Base-by-base conservation (phyloP, 1,140 invertebrate species). In the Microplitis mediator region DNA sequence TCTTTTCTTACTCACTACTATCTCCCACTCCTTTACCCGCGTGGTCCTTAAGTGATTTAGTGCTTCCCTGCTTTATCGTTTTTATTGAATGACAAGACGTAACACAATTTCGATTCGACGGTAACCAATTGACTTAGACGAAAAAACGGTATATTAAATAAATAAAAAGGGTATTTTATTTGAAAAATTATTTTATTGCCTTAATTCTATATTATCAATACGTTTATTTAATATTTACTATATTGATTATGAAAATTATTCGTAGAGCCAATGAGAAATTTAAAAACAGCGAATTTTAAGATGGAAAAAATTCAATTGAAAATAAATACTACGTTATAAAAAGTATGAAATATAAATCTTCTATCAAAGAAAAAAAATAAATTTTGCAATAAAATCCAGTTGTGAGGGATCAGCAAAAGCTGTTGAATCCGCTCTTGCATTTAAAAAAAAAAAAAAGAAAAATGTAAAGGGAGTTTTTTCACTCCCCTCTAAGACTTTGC, bases 11-110 rank as follows among this genome's bases (percentile, higher is more conserved):
- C 62, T 67, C 23, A 51, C 51, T 73, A 35, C 65, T 23, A 73
- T 69, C 67, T 71, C 76, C 23, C 23, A 23, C 23, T 23, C 23
- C 23, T 23, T 67, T 64, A 63, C 61, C 78, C 74, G 76, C 70
- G 79, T 79, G 70, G 78, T 78, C 78, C 79, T 80, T 84, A 85
- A 87, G 80, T 86, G 81, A 78, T 83, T 86, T 85, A 85, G 80
- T 78, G 83, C 80, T 82, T 79, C 82, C 81, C 78, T 74, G 72
- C 23, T 73, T 69, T 80, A 79, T 83, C 85, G 77, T 84, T 84
- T 85, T 85, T 84, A 85, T 86, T 80, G 80, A 85, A 84, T 86
- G 82, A 83, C 74, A 54, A 67, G 73, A 76, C 73, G 77, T 85
- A 82, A 85, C 80, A 74, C 77, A 79, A 85, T 85, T 86, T 84